Conservation (phyloP, 2,797 vertebrate genomes). For the Amblyraja radiata region DNA sequence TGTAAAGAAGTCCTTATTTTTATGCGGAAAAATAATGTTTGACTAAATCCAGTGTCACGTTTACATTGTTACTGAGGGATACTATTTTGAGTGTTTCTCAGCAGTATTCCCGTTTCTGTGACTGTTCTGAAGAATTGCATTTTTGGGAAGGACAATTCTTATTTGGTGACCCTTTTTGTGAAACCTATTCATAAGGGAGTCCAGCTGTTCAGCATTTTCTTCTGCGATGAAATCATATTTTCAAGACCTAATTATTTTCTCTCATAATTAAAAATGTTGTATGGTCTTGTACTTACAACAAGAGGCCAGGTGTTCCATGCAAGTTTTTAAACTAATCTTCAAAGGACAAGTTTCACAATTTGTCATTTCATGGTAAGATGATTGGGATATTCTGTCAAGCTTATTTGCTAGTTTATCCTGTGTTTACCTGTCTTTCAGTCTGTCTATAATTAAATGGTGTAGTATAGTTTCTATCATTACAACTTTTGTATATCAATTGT, state of each 20-base stretch:
- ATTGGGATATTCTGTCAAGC: not conserved
- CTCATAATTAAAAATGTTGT: not conserved
- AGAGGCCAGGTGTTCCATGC: not conserved
- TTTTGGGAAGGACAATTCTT: too few relatives aligned
- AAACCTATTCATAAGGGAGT: not conserved
- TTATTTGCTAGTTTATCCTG: not conserved
- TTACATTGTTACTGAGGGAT: not conserved
- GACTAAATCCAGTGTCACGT: not conserved
- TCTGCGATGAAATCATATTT: not conserved
- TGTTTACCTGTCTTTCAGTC: too few relatives aligned
- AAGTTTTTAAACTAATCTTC: not conserved
- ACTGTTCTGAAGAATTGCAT: not conserved
- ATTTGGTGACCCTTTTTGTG: too few relatives aligned
- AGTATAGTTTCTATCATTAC: not conserved
- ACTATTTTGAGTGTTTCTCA: not conserved
- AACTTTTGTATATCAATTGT: constrained; percentile 13
- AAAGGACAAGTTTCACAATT: not conserved
- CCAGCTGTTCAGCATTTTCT: not conserved
- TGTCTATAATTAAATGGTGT: not conserved
- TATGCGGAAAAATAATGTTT: not conserved
- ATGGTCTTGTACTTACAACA: not conserved
- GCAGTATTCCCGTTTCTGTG: not conserved
- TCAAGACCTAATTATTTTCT: not conserved
- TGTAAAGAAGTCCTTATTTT: not conserved
- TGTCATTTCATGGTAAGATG: not conserved